Conservation (phyloP, 2,888 invertebrate species). For the Acleris holmiana region DNA sequence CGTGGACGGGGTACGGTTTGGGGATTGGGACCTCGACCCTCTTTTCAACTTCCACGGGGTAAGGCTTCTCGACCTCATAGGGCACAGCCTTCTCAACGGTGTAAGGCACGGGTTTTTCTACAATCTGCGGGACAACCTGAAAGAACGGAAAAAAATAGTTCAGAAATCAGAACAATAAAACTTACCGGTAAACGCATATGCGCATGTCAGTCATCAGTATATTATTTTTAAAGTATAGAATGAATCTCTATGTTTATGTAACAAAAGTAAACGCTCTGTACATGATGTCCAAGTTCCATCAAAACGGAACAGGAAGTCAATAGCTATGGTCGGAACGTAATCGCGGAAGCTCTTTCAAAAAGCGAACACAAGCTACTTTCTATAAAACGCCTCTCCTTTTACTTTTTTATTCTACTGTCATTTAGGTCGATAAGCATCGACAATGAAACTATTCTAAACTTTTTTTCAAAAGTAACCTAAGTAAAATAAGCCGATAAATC, state of each 20-base stretch:
- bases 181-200: neutral
- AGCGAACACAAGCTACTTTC: neutral
- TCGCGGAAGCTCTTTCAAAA: too few relatives aligned
- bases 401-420: too few relatives aligned
- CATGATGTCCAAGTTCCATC: too few relatives aligned
- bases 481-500: conserved; percentile 26
- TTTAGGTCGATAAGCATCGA: too few relatives aligned
- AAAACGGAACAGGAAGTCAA: too few relatives aligned
- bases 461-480: conserved; percentile 2
- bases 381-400: neutral
- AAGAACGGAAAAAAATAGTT: conserved; percentile 39
- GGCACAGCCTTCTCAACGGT: conserved; percentile 89
- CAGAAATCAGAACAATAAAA: neutral
- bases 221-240: too few relatives aligned
- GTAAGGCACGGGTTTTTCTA: conserved; percentile 89
- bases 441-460: too few relatives aligned
- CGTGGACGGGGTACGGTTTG: conserved; percentile 90
- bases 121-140: conserved; percentile 87
- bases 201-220: too few relatives aligned
- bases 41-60: conserved; percentile 90
- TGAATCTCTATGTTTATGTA: too few relatives aligned
- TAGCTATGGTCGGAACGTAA: too few relatives aligned
- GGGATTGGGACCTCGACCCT: conserved; percentile 88
- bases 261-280: too few relatives aligned
- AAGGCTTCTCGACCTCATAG: conserved; percentile 89